phyloP scores from a whole-genome alignment of 2,888 invertebrate genomes.

The Rotaria socialis region DNA sequence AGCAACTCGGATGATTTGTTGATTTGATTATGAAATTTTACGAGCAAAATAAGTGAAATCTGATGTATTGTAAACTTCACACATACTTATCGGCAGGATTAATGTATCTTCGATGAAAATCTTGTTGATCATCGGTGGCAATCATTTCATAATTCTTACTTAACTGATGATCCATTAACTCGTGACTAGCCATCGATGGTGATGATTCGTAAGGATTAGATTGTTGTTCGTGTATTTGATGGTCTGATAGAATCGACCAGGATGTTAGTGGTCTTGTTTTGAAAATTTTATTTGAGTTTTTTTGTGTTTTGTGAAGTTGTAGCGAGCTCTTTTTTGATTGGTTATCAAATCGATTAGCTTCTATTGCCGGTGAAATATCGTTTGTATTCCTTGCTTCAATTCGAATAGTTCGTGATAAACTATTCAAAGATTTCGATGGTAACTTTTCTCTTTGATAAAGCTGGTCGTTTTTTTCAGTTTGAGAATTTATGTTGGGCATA shows the following conservation, averaged over 20 bases:
- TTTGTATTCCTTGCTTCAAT: background rate
- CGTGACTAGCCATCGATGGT: background rate
- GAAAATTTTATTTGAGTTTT: background rate
- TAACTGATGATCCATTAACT: too few species aligned
- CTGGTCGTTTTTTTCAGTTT: too few species aligned
- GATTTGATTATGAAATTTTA: too few species aligned
- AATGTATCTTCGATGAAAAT: background rate
- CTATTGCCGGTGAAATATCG: background rate
- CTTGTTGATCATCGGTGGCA: background rate
- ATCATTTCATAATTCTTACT: too few species aligned
- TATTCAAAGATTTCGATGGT: background rate
- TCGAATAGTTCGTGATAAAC: background rate
- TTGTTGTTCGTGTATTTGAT: background rate
- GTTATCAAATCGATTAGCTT: background rate
- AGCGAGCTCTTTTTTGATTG: background rate
- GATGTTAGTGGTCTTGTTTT: background rate
- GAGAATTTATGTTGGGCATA: too few species aligned
- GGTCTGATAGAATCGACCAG: background rate
- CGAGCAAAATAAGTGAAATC: too few species aligned
- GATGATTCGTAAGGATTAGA: background rate
- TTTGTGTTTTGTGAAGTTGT: background rate
- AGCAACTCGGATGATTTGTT: too few species aligned
- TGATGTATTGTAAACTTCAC: too few species aligned
- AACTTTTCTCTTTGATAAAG: background rate
- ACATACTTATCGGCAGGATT: background rate